Base-by-base conservation (phyloP, 2,113 vertebrate genomes). In the Lasiurus cinereus region DNA sequence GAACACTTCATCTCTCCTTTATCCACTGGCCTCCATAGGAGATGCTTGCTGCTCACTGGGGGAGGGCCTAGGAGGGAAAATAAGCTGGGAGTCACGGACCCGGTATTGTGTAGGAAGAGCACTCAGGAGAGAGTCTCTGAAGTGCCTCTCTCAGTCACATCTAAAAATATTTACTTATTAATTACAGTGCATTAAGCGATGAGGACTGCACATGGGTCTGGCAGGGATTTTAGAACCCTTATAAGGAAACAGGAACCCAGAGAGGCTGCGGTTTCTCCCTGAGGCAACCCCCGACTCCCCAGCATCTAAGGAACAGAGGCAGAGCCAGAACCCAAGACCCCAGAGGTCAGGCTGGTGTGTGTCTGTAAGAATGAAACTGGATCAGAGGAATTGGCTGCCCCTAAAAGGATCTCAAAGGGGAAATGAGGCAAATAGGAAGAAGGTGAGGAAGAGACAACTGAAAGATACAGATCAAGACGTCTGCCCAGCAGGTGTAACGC, bases 141-240 rank as follows among this genome's bases (percentile, higher is more conserved):
- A 62, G 31, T 36, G 18, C 9, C 16, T 79, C 3, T 22, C 46
- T 62, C n/a, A 15, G 16, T 24, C 80, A 10, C 3, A 22, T 67
- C 46, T 74, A 76, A 62, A 88, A 92, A 76, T 83, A 92, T 83
- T 67, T 85, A 33, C 50, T 84, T 56, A 88, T 33, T 83, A 56
- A 54, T 79, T 76, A 69, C 66, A 36, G 43, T 43, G 72, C 22
- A 24, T 62, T 85, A 50, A 86, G 48, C 18, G 39, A 54, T 73
- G 50, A 85, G 19, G 12, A 66, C 21, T 76, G 24, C 12, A 73
- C 29, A n/a, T 48, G 72, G 19, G 72, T 72, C 6, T 43, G n/a
- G 11, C 21, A 83, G 56, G 39, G 29, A 73, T 46, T 77, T 88
- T 14, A 39, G 73, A 88, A 16, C 76, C 15, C 43, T 12, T n/a